A percentile compares a stretch with the other conserved stretches of the same genome.
Evolutionary conservation across 1,140 invertebrate species (phyloP).

Genomic region (Drosophila asahinai): DNA sequence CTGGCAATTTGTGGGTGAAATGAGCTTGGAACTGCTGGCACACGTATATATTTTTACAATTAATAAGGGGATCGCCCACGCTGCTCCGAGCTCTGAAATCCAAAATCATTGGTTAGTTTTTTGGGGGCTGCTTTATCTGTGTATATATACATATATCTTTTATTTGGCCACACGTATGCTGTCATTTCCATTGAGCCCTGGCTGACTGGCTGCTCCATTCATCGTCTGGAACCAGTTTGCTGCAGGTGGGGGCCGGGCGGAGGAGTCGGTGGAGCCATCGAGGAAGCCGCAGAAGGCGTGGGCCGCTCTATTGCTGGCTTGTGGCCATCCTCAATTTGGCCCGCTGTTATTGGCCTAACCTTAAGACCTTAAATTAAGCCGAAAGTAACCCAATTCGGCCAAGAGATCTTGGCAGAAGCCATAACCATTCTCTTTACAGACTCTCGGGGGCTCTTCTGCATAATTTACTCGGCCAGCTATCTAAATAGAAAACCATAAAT

Average conservation of each 20-base stretch:
- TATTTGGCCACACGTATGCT: conserved; percentile 73
- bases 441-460: conserved; percentile 52
- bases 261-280: conserved; percentile 7
- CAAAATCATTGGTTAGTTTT: conserved; percentile 45
- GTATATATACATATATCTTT: conserved; percentile 30
- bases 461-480: conserved; percentile 56
- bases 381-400: conserved; percentile 77
- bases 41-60: conserved; percentile 55
- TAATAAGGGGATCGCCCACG: conserved; percentile 72
- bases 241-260: conserved; percentile 15
- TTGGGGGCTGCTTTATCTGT: conserved; percentile 20
- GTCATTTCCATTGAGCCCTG: conserved; percentile 63
- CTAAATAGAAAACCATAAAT: conserved; percentile 80
- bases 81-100: conserved; percentile 21
- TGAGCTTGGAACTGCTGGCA: conserved; percentile 38
- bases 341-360: conserved; percentile 62
- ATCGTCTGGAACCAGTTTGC: conserved; percentile 64
- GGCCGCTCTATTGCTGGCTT: conserved; percentile 58
- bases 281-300: conserved; percentile 63
- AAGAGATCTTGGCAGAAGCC: conserved; percentile 50
- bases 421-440: conserved; percentile 36
- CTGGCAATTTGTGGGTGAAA: conserved; percentile 50
- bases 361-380: conserved; percentile 68
- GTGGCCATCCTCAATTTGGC: conserved; percentile 71
- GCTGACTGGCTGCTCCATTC: conserved; percentile 42